These are phyloP conservation scores for Caenorhabditis tropicalis DNA, from an alignment of 1,140 invertebrate genomes.

Conservation along the genomic window DNA sequence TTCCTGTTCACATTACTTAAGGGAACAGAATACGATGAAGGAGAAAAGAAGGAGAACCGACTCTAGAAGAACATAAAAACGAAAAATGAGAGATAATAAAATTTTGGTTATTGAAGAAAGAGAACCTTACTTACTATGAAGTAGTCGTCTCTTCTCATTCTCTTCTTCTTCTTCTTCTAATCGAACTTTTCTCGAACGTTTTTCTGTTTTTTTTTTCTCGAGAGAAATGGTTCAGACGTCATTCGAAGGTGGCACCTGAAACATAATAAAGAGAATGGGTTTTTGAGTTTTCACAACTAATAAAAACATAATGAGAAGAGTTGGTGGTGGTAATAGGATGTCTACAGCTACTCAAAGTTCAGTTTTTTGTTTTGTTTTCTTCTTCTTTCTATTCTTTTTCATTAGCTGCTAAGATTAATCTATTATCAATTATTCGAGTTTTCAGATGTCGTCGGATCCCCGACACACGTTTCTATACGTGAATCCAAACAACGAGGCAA, in stretches of 20 bases:
- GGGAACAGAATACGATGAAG: not conserved
- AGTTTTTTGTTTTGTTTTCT: too few species aligned
- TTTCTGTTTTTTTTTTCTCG: too few species aligned
- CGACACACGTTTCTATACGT: slow-evolving; percentile 16
- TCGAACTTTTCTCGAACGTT: not conserved
- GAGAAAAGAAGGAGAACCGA: not conserved
- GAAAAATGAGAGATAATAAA: slow-evolving; percentile 44
- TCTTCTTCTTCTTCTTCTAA: not conserved
- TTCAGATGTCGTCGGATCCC: slow-evolving; percentile 29
- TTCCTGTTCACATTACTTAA: slow-evolving; percentile 21
- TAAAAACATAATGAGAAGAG: too few species aligned
- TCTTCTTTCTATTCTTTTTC: not conserved
- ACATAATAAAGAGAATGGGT: too few species aligned
- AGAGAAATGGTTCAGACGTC: too few species aligned
- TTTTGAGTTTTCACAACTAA: too few species aligned
- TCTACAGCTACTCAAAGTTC: too few species aligned
- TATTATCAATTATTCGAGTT: not conserved
- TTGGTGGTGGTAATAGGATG: too few species aligned
- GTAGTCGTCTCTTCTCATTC: not conserved
- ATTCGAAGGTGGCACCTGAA: too few species aligned
- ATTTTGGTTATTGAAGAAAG: slow-evolving; percentile 7
- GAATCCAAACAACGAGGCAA: slow-evolving; percentile 5
- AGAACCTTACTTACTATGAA: not conserved
- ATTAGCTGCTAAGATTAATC: not conserved
- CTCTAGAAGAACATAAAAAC: not conserved